Evolutionary conservation across 2,113 vertebrate genomes (phyloP).

Genomic region (Pandion haliaetus): DNA sequence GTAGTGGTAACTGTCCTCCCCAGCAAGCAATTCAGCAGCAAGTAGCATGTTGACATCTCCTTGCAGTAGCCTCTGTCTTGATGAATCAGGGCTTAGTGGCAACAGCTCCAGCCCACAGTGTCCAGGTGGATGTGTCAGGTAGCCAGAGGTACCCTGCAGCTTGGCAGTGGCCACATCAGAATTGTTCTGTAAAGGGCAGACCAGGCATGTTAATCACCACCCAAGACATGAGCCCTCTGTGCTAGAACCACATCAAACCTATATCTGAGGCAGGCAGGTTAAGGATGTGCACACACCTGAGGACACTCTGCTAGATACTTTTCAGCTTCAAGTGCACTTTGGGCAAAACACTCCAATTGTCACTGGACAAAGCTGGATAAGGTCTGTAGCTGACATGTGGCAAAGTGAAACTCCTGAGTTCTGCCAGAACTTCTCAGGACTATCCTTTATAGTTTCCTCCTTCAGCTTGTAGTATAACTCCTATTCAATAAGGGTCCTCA

Average conservation of each 20-base stretch:
- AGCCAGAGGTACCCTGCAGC: conserved; percentile 33
- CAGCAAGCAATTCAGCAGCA: conserved; percentile 16
- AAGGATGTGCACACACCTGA: neutral
- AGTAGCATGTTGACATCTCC: neutral
- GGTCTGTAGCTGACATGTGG: neutral
- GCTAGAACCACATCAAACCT: neutral
- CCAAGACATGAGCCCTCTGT: neutral
- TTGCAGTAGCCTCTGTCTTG: conserved; percentile 30
- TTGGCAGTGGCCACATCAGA: conserved; percentile 19
- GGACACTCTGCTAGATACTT: neutral
- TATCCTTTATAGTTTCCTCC: neutral
- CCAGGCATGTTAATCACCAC: conserved; percentile 4
- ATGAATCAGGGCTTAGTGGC: neutral
- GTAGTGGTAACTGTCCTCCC: neutral
- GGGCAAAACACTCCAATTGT: neutral
- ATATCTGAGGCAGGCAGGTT: neutral
- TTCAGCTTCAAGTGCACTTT: neutral
- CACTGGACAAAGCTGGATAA: neutral
- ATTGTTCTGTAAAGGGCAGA: conserved; percentile 49
- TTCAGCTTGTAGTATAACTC: neutral
- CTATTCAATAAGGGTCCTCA: neutral
- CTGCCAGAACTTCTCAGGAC: neutral
- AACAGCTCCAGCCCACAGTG: conserved; percentile 39
- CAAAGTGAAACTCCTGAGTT: neutral
- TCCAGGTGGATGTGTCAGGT: conserved; percentile 19